Evolutionary conservation across 2,113 vertebrate genomes (phyloP), one percentile per base, ranked within the genome.

Genomic region (Mola mola): DNA sequence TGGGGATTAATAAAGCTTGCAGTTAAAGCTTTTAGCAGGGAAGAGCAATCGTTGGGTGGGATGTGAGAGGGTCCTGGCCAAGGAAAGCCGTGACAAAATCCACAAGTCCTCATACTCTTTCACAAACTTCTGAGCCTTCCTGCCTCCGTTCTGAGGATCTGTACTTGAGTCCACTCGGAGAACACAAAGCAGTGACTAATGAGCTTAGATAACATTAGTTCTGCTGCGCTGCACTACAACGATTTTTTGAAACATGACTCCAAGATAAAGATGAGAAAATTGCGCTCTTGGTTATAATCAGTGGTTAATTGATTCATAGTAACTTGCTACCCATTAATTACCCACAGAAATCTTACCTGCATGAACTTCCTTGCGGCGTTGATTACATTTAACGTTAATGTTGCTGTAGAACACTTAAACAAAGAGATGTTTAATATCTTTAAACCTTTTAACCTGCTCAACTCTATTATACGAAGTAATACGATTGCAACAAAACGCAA

Each of bases 11-110:
- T 80, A 58, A 58, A 71, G 65, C 74, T 43, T 13, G 42, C 46
- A 44, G 71, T 66, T 67, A 57, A 44, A 62, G 77, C 82, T 75
- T 73, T 78, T 72, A 78, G 66, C 68, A 31, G 49, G 59, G 61
- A 79, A 71, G 82, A 78, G 73, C 53, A 69, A 72, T 17, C 38
- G 51, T 73, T 52, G 67, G 46, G 71, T 13, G 49, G 41, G 38
- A 51, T 40, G 49, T 49, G 37, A 42, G 43, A 53, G 19, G 19
- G n/a, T 16, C 15, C 10, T 7, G 24, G 2, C 48, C 55, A 15
- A 53, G 10, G 10, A 25, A 44, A 63, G 21, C 7, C 8, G 22
- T 34, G 22, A n/a, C 4, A 49, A 37, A 25, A 41, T 70, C 13
- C 9, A 13, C 15, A 22, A 17, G 24, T 38, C 61, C n/a, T n/a